phyloP scores from a whole-genome alignment of 2,888 invertebrate genomes.

The Pachymerium ferrugineum region DNA sequence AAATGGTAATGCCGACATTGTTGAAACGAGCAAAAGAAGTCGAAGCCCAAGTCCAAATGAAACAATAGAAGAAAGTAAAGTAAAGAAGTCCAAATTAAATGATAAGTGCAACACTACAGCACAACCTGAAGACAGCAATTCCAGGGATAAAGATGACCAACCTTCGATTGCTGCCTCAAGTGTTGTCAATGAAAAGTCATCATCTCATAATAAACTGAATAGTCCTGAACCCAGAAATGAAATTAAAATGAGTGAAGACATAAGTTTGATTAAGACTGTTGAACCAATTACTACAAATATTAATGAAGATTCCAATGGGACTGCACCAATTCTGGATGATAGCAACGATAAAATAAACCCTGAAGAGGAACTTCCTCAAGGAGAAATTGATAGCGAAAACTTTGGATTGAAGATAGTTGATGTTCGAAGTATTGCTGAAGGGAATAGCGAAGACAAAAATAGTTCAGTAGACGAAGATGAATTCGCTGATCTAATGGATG shows the following conservation, averaged over 20 bases:
- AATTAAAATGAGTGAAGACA: too few relatives aligned
- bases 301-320: too few relatives aligned
- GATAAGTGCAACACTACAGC: neutral
- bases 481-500: too few relatives aligned
- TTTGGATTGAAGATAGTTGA: constrained; percentile 2
- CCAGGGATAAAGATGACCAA: neutral
- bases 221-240: too few relatives aligned
- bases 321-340: too few relatives aligned
- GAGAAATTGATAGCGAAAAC: neutral
- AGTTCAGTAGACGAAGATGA: neutral
- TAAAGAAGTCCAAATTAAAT: neutral
- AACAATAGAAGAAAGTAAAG: neutral
- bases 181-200: too few relatives aligned
- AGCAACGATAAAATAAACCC: too few relatives aligned
- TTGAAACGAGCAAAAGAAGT: neutral
- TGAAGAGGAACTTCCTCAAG: neutral
- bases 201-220: too few relatives aligned
- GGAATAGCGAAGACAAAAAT: neutral
- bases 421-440: constrained; percentile 7
- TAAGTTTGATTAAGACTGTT: too few relatives aligned
- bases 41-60: neutral
- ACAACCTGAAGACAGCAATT: neutral
- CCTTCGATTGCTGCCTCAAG: too few relatives aligned
- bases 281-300: too few relatives aligned
- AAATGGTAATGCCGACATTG: too few relatives aligned